Evolutionary conservation across 2,113 vertebrate species (phyloP).

Genomic region (Rallus limicola): DNA sequence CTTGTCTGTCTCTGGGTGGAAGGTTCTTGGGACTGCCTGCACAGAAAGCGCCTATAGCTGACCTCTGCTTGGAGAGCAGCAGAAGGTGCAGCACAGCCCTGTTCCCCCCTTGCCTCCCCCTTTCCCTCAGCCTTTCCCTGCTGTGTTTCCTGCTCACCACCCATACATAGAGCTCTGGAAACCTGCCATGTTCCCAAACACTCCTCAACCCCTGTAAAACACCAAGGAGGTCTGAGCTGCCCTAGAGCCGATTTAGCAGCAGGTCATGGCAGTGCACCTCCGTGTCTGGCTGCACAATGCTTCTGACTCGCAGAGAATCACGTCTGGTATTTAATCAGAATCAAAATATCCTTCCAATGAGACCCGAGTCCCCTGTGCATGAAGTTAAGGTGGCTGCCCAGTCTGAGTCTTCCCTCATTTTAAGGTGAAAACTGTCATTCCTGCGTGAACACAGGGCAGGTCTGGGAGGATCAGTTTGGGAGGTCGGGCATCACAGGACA

Average conservation of each 20-base stretch:
- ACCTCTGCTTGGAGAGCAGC: neutral
- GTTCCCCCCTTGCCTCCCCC: neutral
- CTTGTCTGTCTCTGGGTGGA: neutral
- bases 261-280: accelerated
- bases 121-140: neutral
- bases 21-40: neutral
- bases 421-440: neutral
- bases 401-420: accelerated
- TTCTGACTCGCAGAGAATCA: no score
- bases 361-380: neutral
- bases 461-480: neutral
- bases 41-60: neutral
- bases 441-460: accelerated
- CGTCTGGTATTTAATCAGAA: accelerated
- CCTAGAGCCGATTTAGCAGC: neutral
- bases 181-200: neutral
- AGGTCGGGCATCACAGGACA: neutral
- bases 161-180: neutral
- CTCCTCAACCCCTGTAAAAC: neutral
- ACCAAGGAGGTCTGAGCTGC: neutral
- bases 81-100: neutral
- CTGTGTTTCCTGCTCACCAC: neutral
- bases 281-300: accelerated
- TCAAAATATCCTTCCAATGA: neutral
- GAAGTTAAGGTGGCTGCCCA: neutral